Evolutionary conservation across 2,113 vertebrate genomes (phyloP).

Genomic region (Chaetorhynchus papuensis): DNA sequence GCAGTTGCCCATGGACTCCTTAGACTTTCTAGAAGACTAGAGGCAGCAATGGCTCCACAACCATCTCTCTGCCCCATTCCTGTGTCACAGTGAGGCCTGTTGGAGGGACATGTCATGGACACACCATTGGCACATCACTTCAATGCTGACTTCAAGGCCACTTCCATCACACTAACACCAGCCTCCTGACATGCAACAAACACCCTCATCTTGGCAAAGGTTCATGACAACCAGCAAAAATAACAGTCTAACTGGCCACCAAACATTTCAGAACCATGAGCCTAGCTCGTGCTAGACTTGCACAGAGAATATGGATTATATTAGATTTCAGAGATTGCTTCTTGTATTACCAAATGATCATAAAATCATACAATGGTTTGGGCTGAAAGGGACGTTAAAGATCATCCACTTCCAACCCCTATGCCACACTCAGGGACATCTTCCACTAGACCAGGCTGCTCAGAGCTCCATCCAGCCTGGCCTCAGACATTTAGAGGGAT

Average conservation of each 20-base stretch:
- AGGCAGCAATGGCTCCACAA: background rate
- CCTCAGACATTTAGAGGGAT: background rate
- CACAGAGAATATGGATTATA: background rate
- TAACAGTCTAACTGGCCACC: background rate
- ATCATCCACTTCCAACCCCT: background rate
- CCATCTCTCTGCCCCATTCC: background rate
- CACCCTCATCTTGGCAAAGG: background rate
- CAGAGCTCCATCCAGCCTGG: background rate
- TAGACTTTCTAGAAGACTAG: background rate
- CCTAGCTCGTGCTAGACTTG: background rate
- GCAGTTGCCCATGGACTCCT: background rate
- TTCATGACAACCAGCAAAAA: background rate
- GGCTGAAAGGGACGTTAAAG: background rate
- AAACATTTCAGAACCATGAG: background rate
- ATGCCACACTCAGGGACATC: background rate
- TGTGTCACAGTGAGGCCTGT: rapidly evolving
- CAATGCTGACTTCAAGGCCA: background rate
- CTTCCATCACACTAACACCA: background rate
- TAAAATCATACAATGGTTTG: background rate
- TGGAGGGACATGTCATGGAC: rapidly evolving
- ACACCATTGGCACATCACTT: background rate
- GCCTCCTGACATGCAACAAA: background rate
- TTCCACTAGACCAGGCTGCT: background rate
- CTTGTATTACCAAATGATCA: background rate
- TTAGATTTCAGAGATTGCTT: background rate